These are phyloP conservation scores for Oxyruncus cristatus DNA, from an alignment of 2,113 vertebrate species.

Conservation along the genomic window DNA sequence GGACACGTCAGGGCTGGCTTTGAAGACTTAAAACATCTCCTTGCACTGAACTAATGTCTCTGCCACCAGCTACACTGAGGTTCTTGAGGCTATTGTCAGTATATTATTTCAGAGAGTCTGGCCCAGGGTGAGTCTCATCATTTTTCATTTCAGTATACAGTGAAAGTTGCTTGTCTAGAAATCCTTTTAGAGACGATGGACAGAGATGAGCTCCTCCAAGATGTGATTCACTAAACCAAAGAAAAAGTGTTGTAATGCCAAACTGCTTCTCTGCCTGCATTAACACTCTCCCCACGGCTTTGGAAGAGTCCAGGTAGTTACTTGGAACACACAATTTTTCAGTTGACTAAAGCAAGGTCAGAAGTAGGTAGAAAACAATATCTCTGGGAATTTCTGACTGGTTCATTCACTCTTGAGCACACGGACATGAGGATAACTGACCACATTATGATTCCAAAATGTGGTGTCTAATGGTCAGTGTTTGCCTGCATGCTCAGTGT, in stretches of 20 bases:
- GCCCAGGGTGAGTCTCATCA: background rate
- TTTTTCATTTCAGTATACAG: background rate
- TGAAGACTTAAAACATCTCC: background rate
- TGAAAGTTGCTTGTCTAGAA: background rate
- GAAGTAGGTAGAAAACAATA: background rate
- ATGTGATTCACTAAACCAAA: background rate
- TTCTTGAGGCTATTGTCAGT: background rate
- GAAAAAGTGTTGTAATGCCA: background rate
- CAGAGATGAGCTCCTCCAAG: background rate
- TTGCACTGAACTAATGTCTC: background rate
- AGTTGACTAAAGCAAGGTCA: fast-evolving
- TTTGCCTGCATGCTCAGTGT: background rate
- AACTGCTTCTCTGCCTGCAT: background rate
- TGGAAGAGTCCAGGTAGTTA: background rate
- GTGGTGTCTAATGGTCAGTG: fast-evolving
- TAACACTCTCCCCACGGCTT: background rate
- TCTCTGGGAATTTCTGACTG: background rate
- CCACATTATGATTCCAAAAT: background rate
- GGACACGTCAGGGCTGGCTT: background rate
- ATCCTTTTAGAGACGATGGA: background rate
- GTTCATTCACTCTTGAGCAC: background rate
- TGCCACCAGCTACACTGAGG: background rate
- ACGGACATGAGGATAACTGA: background rate
- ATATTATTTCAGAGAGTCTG: background rate
- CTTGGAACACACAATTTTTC: background rate